Evolutionary conservation across 2,113 vertebrate species (phyloP).

Genomic region (Cichladusa arquata): DNA sequence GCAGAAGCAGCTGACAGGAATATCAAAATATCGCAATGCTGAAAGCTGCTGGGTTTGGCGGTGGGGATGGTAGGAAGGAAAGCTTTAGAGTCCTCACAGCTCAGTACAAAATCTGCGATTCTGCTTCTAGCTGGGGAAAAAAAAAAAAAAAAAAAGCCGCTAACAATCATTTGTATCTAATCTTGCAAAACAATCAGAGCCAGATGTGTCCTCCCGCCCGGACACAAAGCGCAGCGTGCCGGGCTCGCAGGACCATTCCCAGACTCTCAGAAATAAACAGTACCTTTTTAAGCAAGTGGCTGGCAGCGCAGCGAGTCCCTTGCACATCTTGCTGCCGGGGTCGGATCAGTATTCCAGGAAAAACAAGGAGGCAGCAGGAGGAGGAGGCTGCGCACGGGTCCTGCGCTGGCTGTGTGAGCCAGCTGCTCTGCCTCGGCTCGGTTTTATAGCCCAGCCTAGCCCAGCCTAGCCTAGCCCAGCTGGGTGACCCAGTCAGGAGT

Average conservation of each 20-base stretch:
- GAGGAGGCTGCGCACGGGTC: neutral
- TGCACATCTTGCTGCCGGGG: constrained; percentile 82
- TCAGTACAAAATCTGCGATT: neutral
- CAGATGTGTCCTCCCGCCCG: neutral
- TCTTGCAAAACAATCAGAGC: neutral
- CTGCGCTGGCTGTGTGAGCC: neutral
- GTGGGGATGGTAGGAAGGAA: neutral
- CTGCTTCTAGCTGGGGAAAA: neutral
- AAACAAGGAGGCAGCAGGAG: neutral
- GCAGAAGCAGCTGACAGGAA: neutral
- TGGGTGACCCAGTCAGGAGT: constrained; percentile 65
- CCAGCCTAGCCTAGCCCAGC: constrained; percentile 32
- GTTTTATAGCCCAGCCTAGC: constrained; percentile 64
- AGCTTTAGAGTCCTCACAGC: neutral
- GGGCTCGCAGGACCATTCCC: neutral
- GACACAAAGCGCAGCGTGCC: neutral
- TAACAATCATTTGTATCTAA: neutral
- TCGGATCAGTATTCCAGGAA: constrained; percentile 41
- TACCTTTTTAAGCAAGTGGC: constrained; percentile 95
- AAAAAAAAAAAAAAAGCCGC: neutral
- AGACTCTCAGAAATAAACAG: constrained; percentile 41
- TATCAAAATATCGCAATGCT: neutral
- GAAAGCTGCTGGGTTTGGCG: neutral
- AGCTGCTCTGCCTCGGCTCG: constrained; percentile 1
- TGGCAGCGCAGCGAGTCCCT: constrained; percentile 89